These are phyloP conservation scores for Hypomesus transpacificus DNA, from an alignment of 2,113 vertebrate genomes.

Conservation along the genomic window DNA sequence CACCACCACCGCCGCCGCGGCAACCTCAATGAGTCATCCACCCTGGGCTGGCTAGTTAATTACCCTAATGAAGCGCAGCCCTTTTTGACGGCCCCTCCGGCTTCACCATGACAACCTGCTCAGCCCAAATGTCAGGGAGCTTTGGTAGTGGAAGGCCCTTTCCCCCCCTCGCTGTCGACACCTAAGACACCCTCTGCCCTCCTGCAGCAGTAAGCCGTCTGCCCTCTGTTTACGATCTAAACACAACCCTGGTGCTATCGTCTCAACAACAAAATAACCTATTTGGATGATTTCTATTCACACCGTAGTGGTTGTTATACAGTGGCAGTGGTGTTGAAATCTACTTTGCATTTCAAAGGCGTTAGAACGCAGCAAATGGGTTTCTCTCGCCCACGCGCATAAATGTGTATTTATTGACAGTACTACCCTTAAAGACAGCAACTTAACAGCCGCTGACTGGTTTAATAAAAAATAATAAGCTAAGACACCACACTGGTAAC, in stretches of 20 bases:
- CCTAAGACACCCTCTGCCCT: too few species aligned
- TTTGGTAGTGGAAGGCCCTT: background rate
- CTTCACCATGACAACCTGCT: background rate
- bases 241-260: background rate
- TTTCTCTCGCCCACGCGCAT: background rate
- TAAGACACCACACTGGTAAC: background rate
- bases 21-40: slow-evolving; percentile 12
- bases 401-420: background rate
- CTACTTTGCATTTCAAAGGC: slow-evolving; percentile 1
- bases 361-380: background rate
- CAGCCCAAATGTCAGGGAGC: background rate
- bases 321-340: background rate
- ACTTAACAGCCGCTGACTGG: background rate
- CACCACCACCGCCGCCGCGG: background rate
- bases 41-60: slow-evolving; percentile 10
- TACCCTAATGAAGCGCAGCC: slow-evolving; percentile 12
- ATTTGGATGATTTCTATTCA: background rate
- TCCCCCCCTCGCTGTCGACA: too few species aligned
- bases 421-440: background rate
- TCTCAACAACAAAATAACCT: background rate
- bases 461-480: background rate
- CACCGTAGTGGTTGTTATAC: background rate
- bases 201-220: too few species aligned
- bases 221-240: too few species aligned
- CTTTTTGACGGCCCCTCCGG: background rate